Base-by-base conservation (phyloP, 2,888 invertebrate species). In the Xylota segnis region DNA sequence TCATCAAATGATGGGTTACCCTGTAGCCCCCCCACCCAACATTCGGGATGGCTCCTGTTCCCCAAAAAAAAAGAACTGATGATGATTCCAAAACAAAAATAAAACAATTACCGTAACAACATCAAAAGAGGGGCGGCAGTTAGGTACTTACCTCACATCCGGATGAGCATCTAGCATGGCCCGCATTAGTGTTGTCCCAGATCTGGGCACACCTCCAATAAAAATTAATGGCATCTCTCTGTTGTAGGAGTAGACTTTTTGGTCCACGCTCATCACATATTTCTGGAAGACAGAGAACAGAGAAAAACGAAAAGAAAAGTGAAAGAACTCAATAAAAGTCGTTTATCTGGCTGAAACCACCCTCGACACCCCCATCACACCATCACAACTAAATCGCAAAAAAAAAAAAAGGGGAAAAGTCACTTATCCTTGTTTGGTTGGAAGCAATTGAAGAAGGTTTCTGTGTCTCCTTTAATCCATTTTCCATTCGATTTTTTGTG, bases 81-180 rank as follows among this genome's bases (percentile, higher is more conserved):
- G 75, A 78, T 65, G 70, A 84, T 65, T 76, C 37, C 59, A 81
- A 61, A 76, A 47, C 68, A 77, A 82, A 77, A 82, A 82, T 83
- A 79, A 79, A 63, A 34, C 79, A 68, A 74, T 83, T 63, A 68
- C 72, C 37, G 14, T 34, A 50, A 66, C 37, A 16, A 29, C 43
- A 74, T 43, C 10, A 34, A 50, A n/a, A 58, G 14, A 27, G 40
- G 4, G 54, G 18, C 12, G 66, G 34, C 12, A 66, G 9, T 10
- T 52, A 9, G 6, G 32, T 61, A 89, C 92, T 92, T 91, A 96
- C 95, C 98, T 95, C 90, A 99, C 97, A 90, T 97, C 97, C 14
- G 98, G 97, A 94, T 99, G 99, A 87, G 99, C 98, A 93, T 99
- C 99, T 89, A 99, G 94, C 97, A 99, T 98, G 88, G 98, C 98